Evolutionary conservation across 1,140 invertebrate genomes (phyloP), one percentile per base, ranked within the genome.

Genomic region (Lepidurus packardi): DNA sequence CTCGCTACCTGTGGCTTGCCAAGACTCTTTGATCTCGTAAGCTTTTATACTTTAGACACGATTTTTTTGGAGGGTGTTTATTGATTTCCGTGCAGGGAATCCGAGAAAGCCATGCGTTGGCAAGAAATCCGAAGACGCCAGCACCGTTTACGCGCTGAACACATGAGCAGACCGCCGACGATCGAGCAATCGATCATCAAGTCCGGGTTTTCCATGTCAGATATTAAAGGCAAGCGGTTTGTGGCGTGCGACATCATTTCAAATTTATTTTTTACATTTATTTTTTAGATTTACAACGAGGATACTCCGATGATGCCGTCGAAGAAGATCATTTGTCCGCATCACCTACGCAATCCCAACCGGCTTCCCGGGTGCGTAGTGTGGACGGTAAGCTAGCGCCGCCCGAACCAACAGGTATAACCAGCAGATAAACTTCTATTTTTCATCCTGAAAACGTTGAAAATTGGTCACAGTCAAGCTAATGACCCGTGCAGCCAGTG

Each of bases 1-100:
- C 1, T 98, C 95, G 4, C 85, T 99, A n/a, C 98, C 98, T 0
- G 95, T 99, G 16, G 97, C 94, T 79, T 99, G 96, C 83, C 91
- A 94, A 80, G 87, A 92, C 25, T 88, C 90, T 79, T 98, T 98
- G 83, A 92, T 97, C 73, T 90, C 90, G 91, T 94, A 88, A 89
- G 89, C 86, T 43, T 74, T 43, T 25, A 3, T 75, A 7, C n/a
- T 11, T 24, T 47, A 41, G 73, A 25, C n/a, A 43, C 76, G 43
- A 3, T 24, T 13, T n/a, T 73, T n/a, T 73, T 5, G 4, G 25
- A 78, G 73, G 77, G 45, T 0, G 16, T 77, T 25, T 41, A 47
- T 78, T 80, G 44, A 79, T 81, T 80, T 78, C 75, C 43, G 45
- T 80, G 80, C 82, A 93, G 91, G 79, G 94, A 96, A 82, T 85